Evolutionary conservation across 1,140 invertebrate genomes (phyloP), one percentile per base, ranked within the genome.

Genomic region (Cyrtorhinus lividipennis): DNA sequence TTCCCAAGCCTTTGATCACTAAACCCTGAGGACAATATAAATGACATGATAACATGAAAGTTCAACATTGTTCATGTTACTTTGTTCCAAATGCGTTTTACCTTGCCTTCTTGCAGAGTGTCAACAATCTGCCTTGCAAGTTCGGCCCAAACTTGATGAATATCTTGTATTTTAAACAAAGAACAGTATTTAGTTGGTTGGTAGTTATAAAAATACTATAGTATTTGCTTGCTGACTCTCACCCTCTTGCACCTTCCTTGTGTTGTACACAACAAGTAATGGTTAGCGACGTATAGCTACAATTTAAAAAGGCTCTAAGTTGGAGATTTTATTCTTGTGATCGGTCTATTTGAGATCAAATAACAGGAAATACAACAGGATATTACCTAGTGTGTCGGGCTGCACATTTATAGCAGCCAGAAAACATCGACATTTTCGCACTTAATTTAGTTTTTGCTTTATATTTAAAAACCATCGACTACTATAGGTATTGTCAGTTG

Each of bases 1-100:
- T 59, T 22, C 62, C 62, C 56, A 63, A 44, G 10, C 62, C 62
- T 22, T 24, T 27, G 2, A 63, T 56, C 2, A 8, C 2, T 18
- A 63, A 53, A 15, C 22, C 62, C 62, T 63, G 27, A 44, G n/a
- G n/a, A n/a, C 8, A 44, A 44, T 10, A 8, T 44, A 44, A 44
- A 44, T 10, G n/a, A 44, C 8, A 10, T 44, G 38, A 10, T n/a
- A 44, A n/a, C 38, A 8, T 8, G n/a, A 10, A 10, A 44, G 8
- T 10, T 44, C 8, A 44, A 44, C n/a, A 10, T 44, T n/a, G 8
- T 44, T 44, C 38, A 10, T 44, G n/a, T n/a, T 44, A n/a, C 38
- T 10, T 44, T 10, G 38, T 44, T 8, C n/a, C 8, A 44, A 10
- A 44, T 10, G 38, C 8, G 38, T 44, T n/a, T 44, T 44, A 44